Evolutionary conservation across 23 tunicate species (phyloP), one percentile per base, ranked within the genome.

Genomic region (Trididemnum clinides): DNA sequence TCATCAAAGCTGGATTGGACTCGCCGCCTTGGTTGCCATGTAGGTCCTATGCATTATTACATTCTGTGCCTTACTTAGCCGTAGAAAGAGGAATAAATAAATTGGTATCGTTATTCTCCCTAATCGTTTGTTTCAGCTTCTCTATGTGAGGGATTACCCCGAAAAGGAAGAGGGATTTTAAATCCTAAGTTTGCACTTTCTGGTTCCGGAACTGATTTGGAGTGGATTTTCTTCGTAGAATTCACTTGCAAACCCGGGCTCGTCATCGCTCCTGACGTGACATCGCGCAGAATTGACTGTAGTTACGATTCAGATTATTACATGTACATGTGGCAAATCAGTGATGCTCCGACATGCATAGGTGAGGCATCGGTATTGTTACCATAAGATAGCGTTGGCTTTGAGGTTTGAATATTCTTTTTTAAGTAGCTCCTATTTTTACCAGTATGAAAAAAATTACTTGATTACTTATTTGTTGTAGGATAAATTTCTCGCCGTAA

Each of bases 251-350:
- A 90, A 28, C 71, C 73, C 38, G 89, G 89, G 21, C 63, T 90
- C 39, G 50, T 64, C 26, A 72, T 90, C 35, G 20, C 71, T 0
- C 86, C 86, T 18, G 72, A 62, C 21, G 90, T 90, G 1, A 80
- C 66, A 36, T 34, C 81, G 6, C 90, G 85, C 33, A 71, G 76
- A 21, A 77, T 90, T 5, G 64, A 71, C 28, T 90, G 95, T 51
- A 50, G 69, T 23, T 90, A 85, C 38, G 90, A 90, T 26, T 39
- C 95, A 0, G 95, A 90, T 80, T 90, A 90, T 71, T 90, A 90
- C 64, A 83, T 70, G 33, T 87, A 51, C 35, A 74, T 82, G 1
- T 90, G 95, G 95, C 87, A 73, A 5, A 57, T n/a, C 34, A 64
- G 39, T 31, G 54, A 36, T 0, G 78, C 80, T 3, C 71, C 82